Conservation (phyloP, 2,113 vertebrate species). For the Sakesphorus luctuosus region DNA sequence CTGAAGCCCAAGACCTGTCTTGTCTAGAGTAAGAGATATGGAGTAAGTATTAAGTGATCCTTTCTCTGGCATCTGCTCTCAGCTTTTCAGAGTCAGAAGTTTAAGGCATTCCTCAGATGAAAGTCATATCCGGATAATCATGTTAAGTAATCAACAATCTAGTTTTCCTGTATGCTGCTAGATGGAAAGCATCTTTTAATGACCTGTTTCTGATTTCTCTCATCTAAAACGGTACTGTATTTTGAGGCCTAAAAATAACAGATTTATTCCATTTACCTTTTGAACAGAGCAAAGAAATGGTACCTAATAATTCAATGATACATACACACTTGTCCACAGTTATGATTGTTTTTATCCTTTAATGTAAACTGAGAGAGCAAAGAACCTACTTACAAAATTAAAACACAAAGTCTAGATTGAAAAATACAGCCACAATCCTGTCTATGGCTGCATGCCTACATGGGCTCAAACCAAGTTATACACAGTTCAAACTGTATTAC, state of each 20-base stretch:
- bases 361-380: slow-evolving; percentile 44
- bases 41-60: background rate
- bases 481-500: background rate
- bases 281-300: slow-evolving; percentile 40
- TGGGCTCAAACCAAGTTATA: background rate
- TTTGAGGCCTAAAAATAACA: slow-evolving; percentile 17
- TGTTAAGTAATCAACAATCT: background rate
- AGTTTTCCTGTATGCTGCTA: background rate
- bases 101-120: slow-evolving; percentile 24
- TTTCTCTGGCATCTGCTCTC: background rate
- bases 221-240: background rate
- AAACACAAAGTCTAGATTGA: background rate
- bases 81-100: slow-evolving; percentile 26
- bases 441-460: background rate
- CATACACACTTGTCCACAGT: background rate
- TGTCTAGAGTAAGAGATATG: background rate
- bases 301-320: slow-evolving; percentile 60
- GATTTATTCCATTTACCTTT: slow-evolving; percentile 41
- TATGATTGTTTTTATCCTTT: slow-evolving; percentile 43
- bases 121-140: background rate
- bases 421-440: background rate
- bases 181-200: slow-evolving; percentile 44
- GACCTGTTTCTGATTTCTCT: slow-evolving; percentile 44
- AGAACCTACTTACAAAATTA: slow-evolving; percentile 7
- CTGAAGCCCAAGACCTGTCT: background rate